Conservation (phyloP, 2,797 vertebrate genomes). For the Mionectes olivaceus region DNA sequence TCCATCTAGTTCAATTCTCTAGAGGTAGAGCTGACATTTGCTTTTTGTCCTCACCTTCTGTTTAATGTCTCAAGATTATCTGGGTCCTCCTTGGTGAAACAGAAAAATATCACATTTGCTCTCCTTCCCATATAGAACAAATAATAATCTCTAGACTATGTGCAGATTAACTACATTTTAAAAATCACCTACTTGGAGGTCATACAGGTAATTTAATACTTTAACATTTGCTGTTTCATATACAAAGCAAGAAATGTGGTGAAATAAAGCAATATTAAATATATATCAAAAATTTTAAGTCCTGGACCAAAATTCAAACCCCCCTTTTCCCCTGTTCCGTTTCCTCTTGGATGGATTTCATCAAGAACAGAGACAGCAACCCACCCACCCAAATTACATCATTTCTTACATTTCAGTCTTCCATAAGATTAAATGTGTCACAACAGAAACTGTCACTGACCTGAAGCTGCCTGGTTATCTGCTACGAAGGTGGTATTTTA, state of each 20-base stretch:
- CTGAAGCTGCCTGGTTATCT: slow-evolving; percentile 48
- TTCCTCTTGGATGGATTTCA: neutral
- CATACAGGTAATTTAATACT: neutral
- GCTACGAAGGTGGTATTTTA: slow-evolving; percentile 62
- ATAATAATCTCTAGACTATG: neutral
- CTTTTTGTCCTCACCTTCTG: neutral
- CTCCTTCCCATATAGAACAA: neutral
- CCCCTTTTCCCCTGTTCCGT: neutral
- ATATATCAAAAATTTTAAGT: neutral
- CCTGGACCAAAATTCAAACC: neutral
- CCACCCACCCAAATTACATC: neutral
- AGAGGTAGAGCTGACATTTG: neutral
- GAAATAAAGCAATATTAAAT: neutral
- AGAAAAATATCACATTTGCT: neutral
- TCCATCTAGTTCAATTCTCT: neutral
- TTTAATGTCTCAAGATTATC: neutral
- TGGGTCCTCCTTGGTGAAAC: neutral
- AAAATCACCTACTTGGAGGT: neutral
- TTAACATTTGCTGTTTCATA: neutral
- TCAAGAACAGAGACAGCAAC: neutral
- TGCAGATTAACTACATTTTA: neutral
- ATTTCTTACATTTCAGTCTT: neutral
- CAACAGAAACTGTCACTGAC: slow-evolving; percentile 50
- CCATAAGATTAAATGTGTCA: neutral
- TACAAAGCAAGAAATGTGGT: neutral